Conservation (phyloP, 2,113 vertebrate species). For the Myanophis thanlyinensis region DNA sequence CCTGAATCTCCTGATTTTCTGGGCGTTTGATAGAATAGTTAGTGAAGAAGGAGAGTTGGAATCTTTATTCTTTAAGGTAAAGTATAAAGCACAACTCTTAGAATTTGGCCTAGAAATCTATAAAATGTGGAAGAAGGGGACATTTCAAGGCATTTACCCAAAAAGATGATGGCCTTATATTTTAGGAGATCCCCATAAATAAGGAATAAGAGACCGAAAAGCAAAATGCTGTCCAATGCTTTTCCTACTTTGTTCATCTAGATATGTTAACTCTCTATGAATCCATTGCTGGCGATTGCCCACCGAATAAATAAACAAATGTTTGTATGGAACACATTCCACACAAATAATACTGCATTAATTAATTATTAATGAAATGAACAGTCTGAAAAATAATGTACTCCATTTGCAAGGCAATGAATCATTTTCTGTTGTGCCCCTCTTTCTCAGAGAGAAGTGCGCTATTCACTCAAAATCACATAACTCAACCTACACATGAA, state of each 20-base stretch:
- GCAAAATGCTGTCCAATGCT: background rate
- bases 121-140: background rate
- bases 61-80: background rate
- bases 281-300: background rate
- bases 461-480: background rate
- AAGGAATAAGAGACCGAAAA: background rate
- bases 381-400: background rate
- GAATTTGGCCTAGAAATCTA: background rate
- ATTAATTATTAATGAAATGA: background rate
- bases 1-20: too few relatives aligned
- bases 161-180: background rate
- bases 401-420: background rate
- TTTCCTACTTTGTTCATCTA: background rate
- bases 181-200: background rate
- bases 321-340: background rate
- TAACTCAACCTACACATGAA: background rate
- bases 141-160: background rate
- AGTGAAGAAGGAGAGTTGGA: background rate
- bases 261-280: background rate
- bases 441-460: background rate
- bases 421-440: background rate
- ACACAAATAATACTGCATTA: background rate
- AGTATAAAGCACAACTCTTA: background rate
- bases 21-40: background rate
- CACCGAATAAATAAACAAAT: background rate